A percentile compares a stretch with the other conserved stretches of the same genome.
Conservation (phyloP, 2,888 invertebrate genomes). For the Phlogophora meticulosa region DNA sequence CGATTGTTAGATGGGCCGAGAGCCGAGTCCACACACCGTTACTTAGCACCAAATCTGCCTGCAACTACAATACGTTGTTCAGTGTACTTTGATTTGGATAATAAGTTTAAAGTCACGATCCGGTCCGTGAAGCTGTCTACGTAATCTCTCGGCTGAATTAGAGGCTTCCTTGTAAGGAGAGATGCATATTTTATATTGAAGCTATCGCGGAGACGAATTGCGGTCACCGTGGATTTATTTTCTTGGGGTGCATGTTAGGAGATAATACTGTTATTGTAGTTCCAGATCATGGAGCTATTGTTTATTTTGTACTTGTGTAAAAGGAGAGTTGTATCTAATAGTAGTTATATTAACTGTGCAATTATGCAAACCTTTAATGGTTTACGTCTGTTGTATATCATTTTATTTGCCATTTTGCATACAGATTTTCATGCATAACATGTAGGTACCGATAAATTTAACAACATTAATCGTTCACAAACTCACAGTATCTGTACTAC, state of each 20-base stretch:
- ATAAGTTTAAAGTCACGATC: slow-evolving; percentile 89
- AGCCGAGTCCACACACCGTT: slow-evolving; percentile 80
- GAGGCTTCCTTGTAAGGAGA: slow-evolving; percentile 85
- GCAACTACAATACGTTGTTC: slow-evolving; percentile 87
- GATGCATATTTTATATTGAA: slow-evolving; percentile 80
- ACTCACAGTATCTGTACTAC: too few species aligned
- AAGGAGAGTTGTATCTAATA: too few species aligned
- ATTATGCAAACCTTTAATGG: not conserved
- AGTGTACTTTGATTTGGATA: slow-evolving; percentile 86
- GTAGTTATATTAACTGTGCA: too few species aligned
- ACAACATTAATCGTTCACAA: slow-evolving; percentile 41
- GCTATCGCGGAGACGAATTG: slow-evolving; percentile 74
- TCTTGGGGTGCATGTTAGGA: slow-evolving; percentile 44
- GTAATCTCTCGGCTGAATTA: slow-evolving; percentile 86
- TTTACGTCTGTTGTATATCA: not conserved
- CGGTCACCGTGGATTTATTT: slow-evolving; percentile 75
- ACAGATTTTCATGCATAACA: slow-evolving; percentile 15
- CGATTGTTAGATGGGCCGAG: slow-evolving; percentile 77
- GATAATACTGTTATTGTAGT: slow-evolving; percentile 57
- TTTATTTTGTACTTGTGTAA: slow-evolving; percentile 14
- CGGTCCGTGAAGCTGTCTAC: slow-evolving; percentile 82
- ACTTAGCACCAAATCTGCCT: slow-evolving; percentile 89
- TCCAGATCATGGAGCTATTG: slow-evolving; percentile 32
- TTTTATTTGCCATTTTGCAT: slow-evolving; percentile 5
- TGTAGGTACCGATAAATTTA: slow-evolving; percentile 22